These are phyloP conservation scores for Rhyzopertha dominica DNA, from an alignment of 1,140 invertebrate species.

Conservation along the genomic window DNA sequence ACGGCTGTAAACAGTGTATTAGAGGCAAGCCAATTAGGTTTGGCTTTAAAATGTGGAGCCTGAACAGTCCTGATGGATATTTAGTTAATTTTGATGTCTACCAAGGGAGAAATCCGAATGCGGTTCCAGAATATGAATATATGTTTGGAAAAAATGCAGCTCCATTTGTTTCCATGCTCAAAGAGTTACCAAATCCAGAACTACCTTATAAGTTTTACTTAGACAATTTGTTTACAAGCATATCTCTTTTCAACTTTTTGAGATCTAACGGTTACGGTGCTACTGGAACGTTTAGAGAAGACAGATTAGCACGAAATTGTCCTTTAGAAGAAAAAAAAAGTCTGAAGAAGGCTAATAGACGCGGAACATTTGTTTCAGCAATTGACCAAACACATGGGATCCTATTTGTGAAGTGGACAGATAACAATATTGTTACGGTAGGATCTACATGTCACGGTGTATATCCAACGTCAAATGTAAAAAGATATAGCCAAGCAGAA, in stretches of 20 bases:
- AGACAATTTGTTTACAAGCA: constrained; percentile 36
- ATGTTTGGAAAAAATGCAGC: constrained; percentile 31
- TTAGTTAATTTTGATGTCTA: constrained; percentile 34
- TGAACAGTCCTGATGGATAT: constrained; percentile 18
- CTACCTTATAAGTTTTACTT: constrained; percentile 27
- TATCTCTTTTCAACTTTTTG: constrained; percentile 24
- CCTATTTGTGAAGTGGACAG: constrained; percentile 32
- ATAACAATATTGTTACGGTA: constrained; percentile 36
- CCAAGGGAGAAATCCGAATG: constrained; percentile 29
- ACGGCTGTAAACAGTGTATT: constrained; percentile 34
- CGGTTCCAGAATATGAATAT: constrained; percentile 18
- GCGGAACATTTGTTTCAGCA: constrained; percentile 9
- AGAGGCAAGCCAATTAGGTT: constrained; percentile 33
- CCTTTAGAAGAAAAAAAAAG: constrained; percentile 7
- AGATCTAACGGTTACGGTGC: constrained; percentile 15
- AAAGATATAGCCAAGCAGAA: constrained; percentile 28
- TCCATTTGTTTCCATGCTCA: constrained; percentile 26
- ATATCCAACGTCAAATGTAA: constrained; percentile 28
- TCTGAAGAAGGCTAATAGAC: constrained; percentile 3
- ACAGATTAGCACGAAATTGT: constrained; percentile 19
- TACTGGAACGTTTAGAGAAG: constrained; percentile 22
- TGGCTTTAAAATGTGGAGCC: constrained; percentile 30
- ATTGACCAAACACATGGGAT: constrained; percentile 20
- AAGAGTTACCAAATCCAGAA: constrained; percentile 19
- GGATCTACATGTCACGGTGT: constrained; percentile 31